A percentile compares a stretch with the other conserved stretches of the same genome.
These are phyloP conservation scores for Mechanitis messenoides DNA, from an alignment of 2,888 invertebrate species.

Conservation along the genomic window DNA sequence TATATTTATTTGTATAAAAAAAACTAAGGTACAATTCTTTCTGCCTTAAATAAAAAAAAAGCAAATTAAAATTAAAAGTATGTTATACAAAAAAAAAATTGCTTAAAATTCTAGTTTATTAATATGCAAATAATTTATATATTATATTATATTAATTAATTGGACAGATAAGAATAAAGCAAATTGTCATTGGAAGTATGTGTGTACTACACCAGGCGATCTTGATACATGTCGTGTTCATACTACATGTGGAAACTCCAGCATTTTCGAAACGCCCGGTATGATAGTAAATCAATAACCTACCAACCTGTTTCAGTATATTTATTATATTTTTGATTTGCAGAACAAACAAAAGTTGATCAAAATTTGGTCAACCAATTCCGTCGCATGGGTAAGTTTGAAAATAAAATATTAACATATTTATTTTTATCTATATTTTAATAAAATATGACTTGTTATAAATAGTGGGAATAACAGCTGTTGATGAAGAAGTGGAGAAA, in stretches of 20 bases:
- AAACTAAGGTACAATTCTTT: too few species aligned
- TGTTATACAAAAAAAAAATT: too few species aligned
- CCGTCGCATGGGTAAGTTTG: slow-evolving; percentile 1
- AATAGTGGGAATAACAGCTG: slow-evolving; percentile 42
- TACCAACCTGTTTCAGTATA: background rate
- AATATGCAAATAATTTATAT: too few species aligned
- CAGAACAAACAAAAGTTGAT: background rate
- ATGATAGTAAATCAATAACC: slow-evolving; percentile 1
- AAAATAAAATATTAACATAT: slow-evolving; percentile 7
- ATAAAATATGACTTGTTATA: slow-evolving; percentile 9
- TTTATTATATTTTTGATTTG: background rate
- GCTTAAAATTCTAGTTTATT: too few species aligned
- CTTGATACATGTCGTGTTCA: slow-evolving; percentile 47
- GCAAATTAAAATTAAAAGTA: too few species aligned
- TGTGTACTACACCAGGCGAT: slow-evolving; percentile 36
- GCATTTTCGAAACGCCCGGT: background rate
- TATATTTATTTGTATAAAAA: background rate
- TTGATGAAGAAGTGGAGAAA: slow-evolving; percentile 61
- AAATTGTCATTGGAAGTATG: slow-evolving; percentile 50
- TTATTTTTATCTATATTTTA: background rate
- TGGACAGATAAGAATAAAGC: slow-evolving; percentile 19
- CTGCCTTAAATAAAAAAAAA: too few species aligned
- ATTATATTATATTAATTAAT: background rate
- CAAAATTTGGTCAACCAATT: background rate
- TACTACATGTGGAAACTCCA: slow-evolving; percentile 32